These are phyloP conservation scores for Venusia cambrica DNA, from an alignment of 2,888 invertebrate genomes.

Conservation along the genomic window DNA sequence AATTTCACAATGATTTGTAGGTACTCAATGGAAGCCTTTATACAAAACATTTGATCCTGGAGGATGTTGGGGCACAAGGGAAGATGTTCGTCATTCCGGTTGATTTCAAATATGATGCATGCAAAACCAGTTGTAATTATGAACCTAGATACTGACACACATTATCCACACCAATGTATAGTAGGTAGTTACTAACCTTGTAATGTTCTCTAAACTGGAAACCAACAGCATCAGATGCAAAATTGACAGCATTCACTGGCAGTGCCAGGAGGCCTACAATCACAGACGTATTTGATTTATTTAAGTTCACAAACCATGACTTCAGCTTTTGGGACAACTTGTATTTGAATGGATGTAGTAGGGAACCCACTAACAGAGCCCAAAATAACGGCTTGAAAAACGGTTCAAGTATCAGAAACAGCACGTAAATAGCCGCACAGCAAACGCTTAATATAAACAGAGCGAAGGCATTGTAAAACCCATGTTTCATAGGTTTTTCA, in stretches of 20 bases:
- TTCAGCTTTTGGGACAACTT: slow-evolving; percentile 87
- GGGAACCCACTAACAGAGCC: slow-evolving; percentile 98
- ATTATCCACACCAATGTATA: no score
- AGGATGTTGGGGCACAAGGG: no score
- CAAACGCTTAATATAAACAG: slow-evolving; percentile 86
- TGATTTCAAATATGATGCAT: no score
- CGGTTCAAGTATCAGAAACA: slow-evolving; percentile 93
- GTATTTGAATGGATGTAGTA: slow-evolving; percentile 96
- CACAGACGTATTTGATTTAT: slow-evolving; percentile 84
- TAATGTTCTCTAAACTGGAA: slow-evolving; percentile 85
- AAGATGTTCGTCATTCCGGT: no score
- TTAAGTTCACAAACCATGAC: slow-evolving; percentile 88
- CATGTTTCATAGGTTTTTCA: slow-evolving; percentile 94
- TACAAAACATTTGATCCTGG: no score
- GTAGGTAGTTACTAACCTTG: slow-evolving; percentile 57
- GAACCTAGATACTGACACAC: background rate
- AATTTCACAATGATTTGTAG: no score
- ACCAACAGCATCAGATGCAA: slow-evolving; percentile 87
- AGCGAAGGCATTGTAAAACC: slow-evolving; percentile 94
- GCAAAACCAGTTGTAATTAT: slow-evolving; percentile 4
- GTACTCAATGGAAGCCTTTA: no score
- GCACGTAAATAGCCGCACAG: slow-evolving; percentile 86
- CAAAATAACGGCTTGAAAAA: slow-evolving; percentile 97
- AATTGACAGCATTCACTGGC: slow-evolving; percentile 89
- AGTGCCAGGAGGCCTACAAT: slow-evolving; percentile 80